Percentiles rank a stretch among this genome's conserved stretches.
Evolutionary conservation across 2,113 vertebrate species (phyloP).

Genomic region (Calonectris borealis): DNA sequence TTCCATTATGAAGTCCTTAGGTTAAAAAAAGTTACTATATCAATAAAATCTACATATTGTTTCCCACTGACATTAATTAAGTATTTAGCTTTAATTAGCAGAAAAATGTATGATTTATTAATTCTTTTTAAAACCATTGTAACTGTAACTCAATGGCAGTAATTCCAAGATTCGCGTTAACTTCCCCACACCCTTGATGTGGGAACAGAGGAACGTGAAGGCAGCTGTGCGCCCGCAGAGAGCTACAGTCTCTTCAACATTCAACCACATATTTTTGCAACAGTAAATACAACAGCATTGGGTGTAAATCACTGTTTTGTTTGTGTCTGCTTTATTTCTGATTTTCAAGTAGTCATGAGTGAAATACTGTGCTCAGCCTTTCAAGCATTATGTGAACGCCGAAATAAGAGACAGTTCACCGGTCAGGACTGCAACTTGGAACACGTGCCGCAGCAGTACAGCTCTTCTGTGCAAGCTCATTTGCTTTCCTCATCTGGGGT

Average conservation of each 20-base stretch:
- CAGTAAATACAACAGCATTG: neutral
- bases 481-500: neutral
- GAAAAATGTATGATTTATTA: neutral
- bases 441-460: no score
- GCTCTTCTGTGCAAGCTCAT: neutral
- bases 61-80: conserved; percentile 65
- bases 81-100: conserved; percentile 14
- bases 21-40: conserved; percentile 32
- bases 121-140: neutral
- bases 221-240: neutral
- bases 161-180: conserved; percentile 15
- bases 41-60: conserved; percentile 63
- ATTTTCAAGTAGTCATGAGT: neutral
- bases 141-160: neutral
- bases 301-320: neutral
- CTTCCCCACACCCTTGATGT: neutral
- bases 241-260: neutral
- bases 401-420: neutral
- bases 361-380: neutral
- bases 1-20: neutral
- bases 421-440: neutral
- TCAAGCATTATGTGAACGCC: neutral
- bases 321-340: neutral
- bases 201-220: neutral
- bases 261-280: neutral